A percentile compares a stretch with the other conserved stretches of the same genome.
phyloP scores from a whole-genome alignment of 2,888 invertebrate species.

The Odontocolon sp. region DNA sequence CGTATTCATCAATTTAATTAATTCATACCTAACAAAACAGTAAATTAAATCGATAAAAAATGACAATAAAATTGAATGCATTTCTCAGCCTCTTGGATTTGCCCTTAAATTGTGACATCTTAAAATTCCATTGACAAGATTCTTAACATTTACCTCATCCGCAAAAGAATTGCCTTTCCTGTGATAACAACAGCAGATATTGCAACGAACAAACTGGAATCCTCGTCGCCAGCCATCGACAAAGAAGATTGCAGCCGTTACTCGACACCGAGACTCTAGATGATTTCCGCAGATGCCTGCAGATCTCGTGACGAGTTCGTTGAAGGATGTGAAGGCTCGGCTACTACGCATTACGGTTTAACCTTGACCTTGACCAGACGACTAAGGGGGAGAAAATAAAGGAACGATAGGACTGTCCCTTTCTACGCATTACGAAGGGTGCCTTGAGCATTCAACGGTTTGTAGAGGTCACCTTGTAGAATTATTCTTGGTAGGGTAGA shows the following conservation, averaged over 20 bases:
- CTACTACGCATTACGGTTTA: slow-evolving; percentile 38
- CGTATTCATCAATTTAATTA: no score
- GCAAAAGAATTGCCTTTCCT: neutral
- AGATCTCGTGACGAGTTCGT: slow-evolving; percentile 10
- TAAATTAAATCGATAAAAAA: no score
- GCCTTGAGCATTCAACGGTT: slow-evolving; percentile 40
- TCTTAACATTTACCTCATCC: no score
- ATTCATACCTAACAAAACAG: no score
- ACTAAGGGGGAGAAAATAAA: slow-evolving; percentile 34
- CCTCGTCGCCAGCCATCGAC: slow-evolving; percentile 37
- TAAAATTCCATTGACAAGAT: no score
- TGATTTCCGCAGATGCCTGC: neutral
- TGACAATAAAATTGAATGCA: no score
- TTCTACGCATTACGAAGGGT: slow-evolving; percentile 36
- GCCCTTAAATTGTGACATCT: no score
- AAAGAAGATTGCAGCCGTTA: slow-evolving; percentile 32
- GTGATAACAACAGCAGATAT: neutral
- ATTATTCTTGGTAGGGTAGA: slow-evolving; percentile 10
- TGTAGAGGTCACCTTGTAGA: slow-evolving; percentile 6
- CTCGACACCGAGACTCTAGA: neutral
- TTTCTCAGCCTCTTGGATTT: no score
- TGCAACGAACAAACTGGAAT: neutral
- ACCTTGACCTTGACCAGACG: slow-evolving; percentile 55
- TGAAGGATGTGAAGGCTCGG: neutral
- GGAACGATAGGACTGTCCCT: slow-evolving; percentile 29